A percentile compares a stretch with the other conserved stretches of the same genome.
phyloP scores from a whole-genome alignment of 2,797 vertebrate species.

The Ataeniobius toweri region DNA sequence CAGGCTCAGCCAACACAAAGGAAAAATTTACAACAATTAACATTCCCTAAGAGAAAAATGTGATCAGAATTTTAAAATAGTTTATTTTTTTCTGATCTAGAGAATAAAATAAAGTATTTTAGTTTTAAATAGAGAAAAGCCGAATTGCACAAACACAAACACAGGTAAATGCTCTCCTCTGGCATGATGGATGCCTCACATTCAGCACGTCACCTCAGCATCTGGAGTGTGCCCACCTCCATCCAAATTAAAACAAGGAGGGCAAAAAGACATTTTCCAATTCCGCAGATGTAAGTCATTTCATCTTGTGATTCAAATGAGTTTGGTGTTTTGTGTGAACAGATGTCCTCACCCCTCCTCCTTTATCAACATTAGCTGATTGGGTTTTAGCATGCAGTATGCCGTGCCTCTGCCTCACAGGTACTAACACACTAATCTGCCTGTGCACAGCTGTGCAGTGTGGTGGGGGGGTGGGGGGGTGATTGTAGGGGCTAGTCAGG shows the following conservation, averaged over 20 bases:
- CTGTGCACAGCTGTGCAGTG: conserved; percentile 79
- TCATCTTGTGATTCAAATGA: conserved; percentile 87
- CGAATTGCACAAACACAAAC: conserved; percentile 2
- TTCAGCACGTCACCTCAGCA: conserved; percentile 62
- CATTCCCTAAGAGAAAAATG: neutral
- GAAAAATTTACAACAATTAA: neutral
- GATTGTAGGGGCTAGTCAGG: conserved; percentile 12
- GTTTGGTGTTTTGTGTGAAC: conserved; percentile 86
- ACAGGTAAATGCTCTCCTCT: conserved; percentile 17
- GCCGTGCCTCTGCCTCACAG: conserved; percentile 81
- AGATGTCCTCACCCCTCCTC: conserved; percentile 86
- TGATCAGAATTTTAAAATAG: conserved; percentile 4
- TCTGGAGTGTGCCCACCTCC: conserved; percentile 68
- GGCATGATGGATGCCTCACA: conserved; percentile 50
- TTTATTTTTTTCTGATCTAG: neutral
- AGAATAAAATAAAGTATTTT: conserved; percentile 10
- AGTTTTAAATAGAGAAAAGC: neutral
- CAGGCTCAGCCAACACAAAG: neutral
- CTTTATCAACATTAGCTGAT: conserved; percentile 88
- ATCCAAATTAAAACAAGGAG: conserved; percentile 79
- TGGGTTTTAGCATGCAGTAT: conserved; percentile 84
- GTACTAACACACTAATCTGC: conserved; percentile 83
- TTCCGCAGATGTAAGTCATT: conserved; percentile 86
- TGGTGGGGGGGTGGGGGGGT: conserved; percentile 44
- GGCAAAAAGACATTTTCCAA: conserved; percentile 82